These are phyloP conservation scores for Drosophila sulfurigaster DNA, from an alignment of 1,140 invertebrate genomes.

Conservation along the genomic window DNA sequence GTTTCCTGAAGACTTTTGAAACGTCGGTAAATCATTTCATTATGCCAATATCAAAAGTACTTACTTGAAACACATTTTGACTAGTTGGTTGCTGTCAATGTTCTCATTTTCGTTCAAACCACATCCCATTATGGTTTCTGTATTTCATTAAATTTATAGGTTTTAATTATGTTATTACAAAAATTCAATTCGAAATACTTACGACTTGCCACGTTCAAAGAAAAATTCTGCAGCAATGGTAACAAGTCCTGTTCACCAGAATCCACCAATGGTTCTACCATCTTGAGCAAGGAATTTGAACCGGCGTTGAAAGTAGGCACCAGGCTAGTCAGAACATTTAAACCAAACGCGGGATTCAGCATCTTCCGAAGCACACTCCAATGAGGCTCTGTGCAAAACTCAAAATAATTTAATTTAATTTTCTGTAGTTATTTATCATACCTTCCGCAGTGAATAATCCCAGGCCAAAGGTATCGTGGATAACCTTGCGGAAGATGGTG, in stretches of 20 bases:
- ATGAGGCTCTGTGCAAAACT: conserved; percentile 51
- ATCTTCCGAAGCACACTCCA: conserved; percentile 72
- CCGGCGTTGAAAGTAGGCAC: conserved; percentile 72
- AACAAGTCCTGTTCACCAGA: conserved; percentile 58
- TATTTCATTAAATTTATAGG: neutral
- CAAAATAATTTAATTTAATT: neutral
- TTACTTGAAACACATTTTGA: conserved; percentile 31
- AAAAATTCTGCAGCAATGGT: conserved; percentile 60
- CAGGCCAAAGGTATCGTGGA: conserved; percentile 67
- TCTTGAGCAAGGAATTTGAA: conserved; percentile 42
- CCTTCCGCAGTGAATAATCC: conserved; percentile 69
- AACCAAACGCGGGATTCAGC: conserved; percentile 74
- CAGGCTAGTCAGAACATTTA: conserved; percentile 73
- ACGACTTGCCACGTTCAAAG: conserved; percentile 71
- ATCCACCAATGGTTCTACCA: conserved; percentile 36
- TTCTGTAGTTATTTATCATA: neutral
- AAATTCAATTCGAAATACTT: conserved; percentile 20
- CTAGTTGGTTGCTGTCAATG: conserved; percentile 13
- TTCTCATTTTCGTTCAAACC: conserved; percentile 47
- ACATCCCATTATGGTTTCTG: conserved; percentile 78
- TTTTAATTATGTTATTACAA: too few relatives aligned
- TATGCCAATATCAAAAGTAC: conserved; percentile 3
- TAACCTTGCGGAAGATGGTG: conserved; percentile 68
- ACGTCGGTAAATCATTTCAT: conserved; percentile 47
- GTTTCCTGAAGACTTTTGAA: conserved; percentile 63